Conservation (phyloP, 2,113 vertebrate species). For the Python bivittatus region DNA sequence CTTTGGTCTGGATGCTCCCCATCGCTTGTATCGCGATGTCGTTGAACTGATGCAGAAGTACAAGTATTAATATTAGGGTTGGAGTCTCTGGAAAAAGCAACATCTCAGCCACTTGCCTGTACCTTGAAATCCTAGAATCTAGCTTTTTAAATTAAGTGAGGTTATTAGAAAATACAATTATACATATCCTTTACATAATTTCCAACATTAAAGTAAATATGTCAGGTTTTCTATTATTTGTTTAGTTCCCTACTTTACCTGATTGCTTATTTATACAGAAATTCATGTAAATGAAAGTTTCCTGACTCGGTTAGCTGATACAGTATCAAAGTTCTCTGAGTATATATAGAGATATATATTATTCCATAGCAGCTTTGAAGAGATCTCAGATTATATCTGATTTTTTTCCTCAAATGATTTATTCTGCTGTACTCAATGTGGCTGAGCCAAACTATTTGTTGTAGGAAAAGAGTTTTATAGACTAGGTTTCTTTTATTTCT, state of each 20-base stretch:
- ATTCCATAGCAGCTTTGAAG: not conserved
- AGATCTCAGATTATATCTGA: not conserved
- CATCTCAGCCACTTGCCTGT: not conserved
- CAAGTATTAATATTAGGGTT: not conserved
- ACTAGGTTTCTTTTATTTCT: not conserved
- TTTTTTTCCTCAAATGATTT: not conserved
- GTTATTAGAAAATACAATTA: not conserved
- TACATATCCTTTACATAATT: not conserved
- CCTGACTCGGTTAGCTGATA: not conserved
- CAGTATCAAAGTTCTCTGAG: too few species aligned
- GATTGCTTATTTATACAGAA: not conserved
- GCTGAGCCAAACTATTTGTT: not conserved
- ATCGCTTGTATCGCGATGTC: not conserved
- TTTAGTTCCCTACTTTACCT: not conserved
- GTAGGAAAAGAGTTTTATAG: not conserved
- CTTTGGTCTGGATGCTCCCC: not conserved
- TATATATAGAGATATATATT: too few species aligned
- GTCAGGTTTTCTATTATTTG: not conserved
- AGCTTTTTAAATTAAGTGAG: not conserved
- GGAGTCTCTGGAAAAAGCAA: not conserved
- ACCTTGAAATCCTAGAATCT: not conserved
- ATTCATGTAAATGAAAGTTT: not conserved
- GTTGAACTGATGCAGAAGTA: not conserved
- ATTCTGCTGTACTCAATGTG: not conserved
- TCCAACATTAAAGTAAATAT: not conserved